Base-by-base conservation (phyloP, 1,140 invertebrate species). In the Aphis gossypii region DNA sequence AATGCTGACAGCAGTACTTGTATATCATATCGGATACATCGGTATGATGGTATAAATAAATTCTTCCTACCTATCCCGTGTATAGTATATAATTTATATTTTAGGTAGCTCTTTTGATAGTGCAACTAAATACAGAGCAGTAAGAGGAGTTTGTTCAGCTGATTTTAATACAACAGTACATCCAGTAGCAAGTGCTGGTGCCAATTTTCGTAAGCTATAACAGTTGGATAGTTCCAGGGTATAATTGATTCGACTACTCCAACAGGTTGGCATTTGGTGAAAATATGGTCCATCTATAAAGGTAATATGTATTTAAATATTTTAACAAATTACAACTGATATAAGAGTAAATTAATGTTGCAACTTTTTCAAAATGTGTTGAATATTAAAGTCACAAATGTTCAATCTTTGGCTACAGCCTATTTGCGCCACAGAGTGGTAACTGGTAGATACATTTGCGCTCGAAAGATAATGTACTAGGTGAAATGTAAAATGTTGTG, bases 61-160 rank as follows among this genome's bases (percentile, higher is more conserved):
- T 46, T 8, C 46, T 46, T 46, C 9, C 46, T 8, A 11, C 11
- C 46, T 8, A 11, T 11, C 46, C 9, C 11, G 46, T 46, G 46
- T 41, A 41, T 41, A 41, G 38, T 89, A 1, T 89, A 25, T 41
- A 89, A 68, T 44, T 4, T 41, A 41, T 86, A 93, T 41, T 92
- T 84, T 94, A 35, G 35, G 35, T 35, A 96, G 96, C 95, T 99
- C 98, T 95, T 97, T 97, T 35, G 96, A 95, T 1, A 99, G 95
- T 3, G 97, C 96, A 21, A 97, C 98, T 41, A 98, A 95, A 94
- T 97, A 97, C 1, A 99, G 95, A 1, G 98, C 98, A 4, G 97
- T 98, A 0, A 99, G 95, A 1, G 99, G 98, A 0, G 99, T 99
- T 95, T 99, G 98, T 95, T 99, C 99, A 0, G 99, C 98, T 2